Percentiles rank a stretch among this genome's conserved stretches.
Evolutionary conservation across 2,797 vertebrate genomes (phyloP).

Genomic region (Caiman crocodilus): DNA sequence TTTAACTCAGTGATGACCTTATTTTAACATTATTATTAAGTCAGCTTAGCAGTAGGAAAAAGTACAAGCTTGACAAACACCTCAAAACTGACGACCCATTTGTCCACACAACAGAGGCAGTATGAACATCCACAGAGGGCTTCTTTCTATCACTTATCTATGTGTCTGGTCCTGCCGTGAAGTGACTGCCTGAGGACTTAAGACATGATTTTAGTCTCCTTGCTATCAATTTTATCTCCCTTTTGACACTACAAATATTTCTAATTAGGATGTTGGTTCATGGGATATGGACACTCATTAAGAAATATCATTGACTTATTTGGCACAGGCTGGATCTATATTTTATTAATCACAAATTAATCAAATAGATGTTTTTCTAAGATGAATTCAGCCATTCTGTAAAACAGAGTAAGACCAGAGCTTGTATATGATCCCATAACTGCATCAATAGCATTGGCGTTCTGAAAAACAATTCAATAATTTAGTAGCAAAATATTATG

Average conservation of each 20-base stretch:
- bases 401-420: background rate
- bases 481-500: background rate
- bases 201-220: background rate
- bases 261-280: background rate
- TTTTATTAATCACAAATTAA: background rate
- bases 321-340: background rate
- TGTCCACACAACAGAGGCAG: background rate
- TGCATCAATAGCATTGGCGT: background rate
- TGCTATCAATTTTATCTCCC: background rate
- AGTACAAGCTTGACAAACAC: background rate
- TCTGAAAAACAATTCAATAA: background rate
- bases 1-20: background rate
- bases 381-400: background rate
- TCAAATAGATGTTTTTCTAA: background rate
- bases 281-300: background rate
- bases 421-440: background rate
- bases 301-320: background rate
- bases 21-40: background rate
- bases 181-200: background rate
- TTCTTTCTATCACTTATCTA: background rate
- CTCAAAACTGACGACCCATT: background rate
- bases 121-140: background rate
- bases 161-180: background rate
- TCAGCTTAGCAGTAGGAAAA: background rate
- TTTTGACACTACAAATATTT: background rate